Conservation (phyloP, 2,113 vertebrate genomes). For the Corythornis vintsioides region DNA sequence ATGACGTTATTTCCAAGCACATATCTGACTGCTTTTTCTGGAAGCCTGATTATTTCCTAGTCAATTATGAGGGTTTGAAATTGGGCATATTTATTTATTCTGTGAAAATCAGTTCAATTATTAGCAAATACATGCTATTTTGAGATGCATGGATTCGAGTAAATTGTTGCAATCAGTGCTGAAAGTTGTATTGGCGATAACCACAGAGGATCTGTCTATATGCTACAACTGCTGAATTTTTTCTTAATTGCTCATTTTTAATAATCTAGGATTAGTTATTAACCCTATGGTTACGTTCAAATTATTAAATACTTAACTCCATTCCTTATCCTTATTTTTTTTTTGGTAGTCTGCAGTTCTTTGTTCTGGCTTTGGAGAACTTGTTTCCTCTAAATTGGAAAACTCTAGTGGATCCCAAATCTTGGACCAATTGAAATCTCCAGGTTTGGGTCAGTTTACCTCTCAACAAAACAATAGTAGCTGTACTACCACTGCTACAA, state of each 20-base stretch:
- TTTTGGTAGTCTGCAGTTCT: constrained; percentile 84
- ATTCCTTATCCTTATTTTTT: not conserved
- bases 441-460: constrained; percentile 81
- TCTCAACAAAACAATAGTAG: constrained; percentile 74
- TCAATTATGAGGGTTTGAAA: too few species aligned
- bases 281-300: not conserved
- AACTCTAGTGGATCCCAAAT: constrained; percentile 81
- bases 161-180: too few species aligned
- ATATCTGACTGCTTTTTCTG: constrained; percentile 46
- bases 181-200: not conserved
- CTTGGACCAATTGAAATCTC: constrained; percentile 84
- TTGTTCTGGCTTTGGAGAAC: constrained; percentile 88
- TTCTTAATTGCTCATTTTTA: not conserved
- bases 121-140: too few species aligned
- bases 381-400: constrained; percentile 80
- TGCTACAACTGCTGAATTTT: not conserved
- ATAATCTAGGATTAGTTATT: not conserved
- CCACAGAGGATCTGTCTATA: not conserved
- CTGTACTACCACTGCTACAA: constrained; percentile 42
- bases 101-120: too few species aligned
- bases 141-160: too few species aligned
- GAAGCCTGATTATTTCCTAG: constrained; percentile 47
- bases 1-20: constrained; percentile 62
- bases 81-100: too few species aligned
- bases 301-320: not conserved